These are phyloP conservation scores for Oscheius sp. DNA, from an alignment of 2,888 invertebrate species.

Conservation along the genomic window DNA sequence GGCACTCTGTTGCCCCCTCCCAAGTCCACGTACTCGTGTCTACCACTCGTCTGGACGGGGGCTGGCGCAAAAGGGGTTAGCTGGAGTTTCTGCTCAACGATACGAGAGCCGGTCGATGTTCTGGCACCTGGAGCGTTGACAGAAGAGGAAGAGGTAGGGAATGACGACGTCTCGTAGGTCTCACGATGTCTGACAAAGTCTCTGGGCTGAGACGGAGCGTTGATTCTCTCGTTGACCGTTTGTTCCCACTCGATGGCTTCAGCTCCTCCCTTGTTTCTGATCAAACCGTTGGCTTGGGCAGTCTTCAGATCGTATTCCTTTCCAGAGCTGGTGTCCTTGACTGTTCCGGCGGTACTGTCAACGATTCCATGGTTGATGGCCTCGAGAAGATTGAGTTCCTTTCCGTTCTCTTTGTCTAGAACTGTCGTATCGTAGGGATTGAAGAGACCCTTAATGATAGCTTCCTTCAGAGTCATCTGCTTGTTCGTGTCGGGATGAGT, in stretches of 20 bases:
- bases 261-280: constrained; percentile 62
- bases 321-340: constrained; percentile 75
- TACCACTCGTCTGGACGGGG: constrained; percentile 36
- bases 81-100: constrained; percentile 70
- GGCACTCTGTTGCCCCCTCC: constrained; percentile 73
- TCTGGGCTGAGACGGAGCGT: constrained; percentile 2
- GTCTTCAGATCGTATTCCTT: constrained; percentile 74
- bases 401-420: constrained; percentile 65
- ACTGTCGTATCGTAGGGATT: constrained; percentile 73
- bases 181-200: constrained; percentile 7
- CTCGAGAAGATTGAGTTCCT: constrained; percentile 74
- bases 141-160: background rate
- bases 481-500: constrained; percentile 79
- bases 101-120: constrained; percentile 33
- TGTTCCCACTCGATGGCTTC: constrained; percentile 27
- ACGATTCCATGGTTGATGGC: constrained; percentile 75
- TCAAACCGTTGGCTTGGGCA: constrained; percentile 73
- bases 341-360: constrained; percentile 74
- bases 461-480: constrained; percentile 81
- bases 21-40: constrained; percentile 71
- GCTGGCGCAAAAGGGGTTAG: constrained; percentile 67
- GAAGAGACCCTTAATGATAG: constrained; percentile 75
- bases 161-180: constrained; percentile 1
- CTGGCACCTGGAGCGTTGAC: constrained; percentile 16
- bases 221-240: constrained; percentile 4